phyloP scores from a whole-genome alignment of 2,797 vertebrate species.

The Lophius americanus region DNA sequence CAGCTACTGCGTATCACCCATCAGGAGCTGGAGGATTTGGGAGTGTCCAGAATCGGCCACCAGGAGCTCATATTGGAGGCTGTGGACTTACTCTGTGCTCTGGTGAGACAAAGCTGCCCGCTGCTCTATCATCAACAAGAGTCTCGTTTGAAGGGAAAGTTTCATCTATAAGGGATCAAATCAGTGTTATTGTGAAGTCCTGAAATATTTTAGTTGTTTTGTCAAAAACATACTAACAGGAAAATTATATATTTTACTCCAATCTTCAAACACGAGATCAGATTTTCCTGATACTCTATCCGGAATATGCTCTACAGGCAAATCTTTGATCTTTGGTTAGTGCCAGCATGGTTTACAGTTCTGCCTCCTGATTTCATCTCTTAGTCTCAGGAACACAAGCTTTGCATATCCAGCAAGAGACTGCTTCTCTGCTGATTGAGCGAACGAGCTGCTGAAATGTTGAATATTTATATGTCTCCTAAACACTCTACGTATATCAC shows the following conservation, averaged over 20 bases:
- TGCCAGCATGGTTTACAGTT: conserved; percentile 56
- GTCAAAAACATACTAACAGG: conserved; percentile 9
- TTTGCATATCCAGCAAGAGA: conserved; percentile 36
- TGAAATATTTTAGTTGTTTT: neutral
- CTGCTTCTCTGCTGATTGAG: conserved; percentile 33
- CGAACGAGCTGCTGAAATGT: conserved; percentile 25
- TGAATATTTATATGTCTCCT: conserved; percentile 7
- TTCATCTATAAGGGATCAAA: too few species aligned
- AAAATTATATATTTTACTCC: conserved; percentile 16
- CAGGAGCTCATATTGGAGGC: conserved; percentile 99
- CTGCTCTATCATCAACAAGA: too few species aligned
- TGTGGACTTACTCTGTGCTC: conserved; percentile 95
- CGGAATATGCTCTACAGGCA: conserved; percentile 38
- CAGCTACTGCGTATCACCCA: conserved; percentile 97
- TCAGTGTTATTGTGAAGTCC: too few species aligned
- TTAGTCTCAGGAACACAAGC: conserved; percentile 33
- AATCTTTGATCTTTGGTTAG: conserved; percentile 48
- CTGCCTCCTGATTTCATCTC: conserved; percentile 42
- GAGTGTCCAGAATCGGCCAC: conserved; percentile 97
- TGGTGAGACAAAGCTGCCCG: conserved; percentile 84
- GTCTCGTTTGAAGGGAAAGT: too few species aligned
- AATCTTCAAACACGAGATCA: conserved; percentile 30
- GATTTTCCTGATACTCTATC: conserved; percentile 49
- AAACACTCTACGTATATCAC: conserved; percentile 3
- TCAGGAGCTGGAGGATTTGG: conserved; percentile 97